phyloP scores from a whole-genome alignment of 2,113 vertebrate species.

The Cryptotis parvus region DNA sequence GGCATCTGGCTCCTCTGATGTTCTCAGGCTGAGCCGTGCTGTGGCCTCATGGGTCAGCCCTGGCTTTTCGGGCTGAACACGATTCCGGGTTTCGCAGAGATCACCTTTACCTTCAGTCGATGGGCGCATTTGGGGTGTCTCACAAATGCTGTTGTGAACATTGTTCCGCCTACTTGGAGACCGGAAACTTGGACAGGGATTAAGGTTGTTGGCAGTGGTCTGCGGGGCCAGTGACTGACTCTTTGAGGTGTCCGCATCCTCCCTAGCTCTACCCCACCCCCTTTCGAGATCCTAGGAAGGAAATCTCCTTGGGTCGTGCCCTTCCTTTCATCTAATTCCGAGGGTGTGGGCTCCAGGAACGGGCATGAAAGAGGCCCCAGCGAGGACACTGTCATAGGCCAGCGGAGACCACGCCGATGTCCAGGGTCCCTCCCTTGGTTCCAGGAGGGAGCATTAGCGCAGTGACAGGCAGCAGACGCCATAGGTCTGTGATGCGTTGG shows the following conservation, averaged over 20 bases:
- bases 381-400: neutral
- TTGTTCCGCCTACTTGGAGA: neutral
- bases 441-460: too few relatives aligned
- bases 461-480: too few relatives aligned
- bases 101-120: neutral
- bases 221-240: neutral
- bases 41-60: fast-evolving
- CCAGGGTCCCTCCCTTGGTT: neutral
- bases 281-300: neutral
- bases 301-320: neutral
- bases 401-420: neutral
- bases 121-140: neutral
- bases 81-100: fast-evolving
- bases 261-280: neutral
- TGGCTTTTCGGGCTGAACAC: neutral
- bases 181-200: too few relatives aligned
- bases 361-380: too few relatives aligned
- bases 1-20: too few relatives aligned
- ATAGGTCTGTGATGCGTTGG: neutral
- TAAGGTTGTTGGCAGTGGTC: neutral
- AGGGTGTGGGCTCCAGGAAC: too few relatives aligned
- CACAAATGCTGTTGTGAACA: too few relatives aligned
- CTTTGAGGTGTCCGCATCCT: neutral
- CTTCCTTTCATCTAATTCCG: too few relatives aligned
- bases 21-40: too few relatives aligned